Conservation (phyloP, 2,888 invertebrate genomes). For the Chouioia cunea region DNA sequence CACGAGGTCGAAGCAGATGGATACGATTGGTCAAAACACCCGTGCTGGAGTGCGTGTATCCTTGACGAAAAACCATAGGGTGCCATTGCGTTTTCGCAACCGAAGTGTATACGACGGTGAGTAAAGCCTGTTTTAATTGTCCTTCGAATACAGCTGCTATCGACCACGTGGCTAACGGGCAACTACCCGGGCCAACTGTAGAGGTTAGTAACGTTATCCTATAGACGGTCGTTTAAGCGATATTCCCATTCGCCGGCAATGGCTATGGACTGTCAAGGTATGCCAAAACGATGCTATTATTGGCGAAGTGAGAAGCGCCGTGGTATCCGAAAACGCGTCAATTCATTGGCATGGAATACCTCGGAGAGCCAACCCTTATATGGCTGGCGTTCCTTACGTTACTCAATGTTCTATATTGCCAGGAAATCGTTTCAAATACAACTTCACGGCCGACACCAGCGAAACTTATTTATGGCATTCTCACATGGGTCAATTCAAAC, state of each 20-base stretch:
- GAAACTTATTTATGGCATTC: slow-evolving; percentile 69
- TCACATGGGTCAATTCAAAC: no score
- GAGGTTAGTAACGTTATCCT: no score
- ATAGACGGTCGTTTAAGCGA: no score
- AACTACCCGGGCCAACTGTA: no score
- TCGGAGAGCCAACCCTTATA: slow-evolving; percentile 63
- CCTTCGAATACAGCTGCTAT: slow-evolving; percentile 79
- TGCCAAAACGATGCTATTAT: slow-evolving; percentile 69
- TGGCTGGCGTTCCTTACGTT: slow-evolving; percentile 69
- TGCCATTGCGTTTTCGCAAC: slow-evolving; percentile 80
- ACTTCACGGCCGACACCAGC: slow-evolving; percentile 63
- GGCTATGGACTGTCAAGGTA: no score
- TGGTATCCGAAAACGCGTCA: slow-evolving; percentile 66
- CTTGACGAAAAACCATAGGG: slow-evolving; percentile 73
- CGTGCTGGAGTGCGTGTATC: slow-evolving; percentile 78
- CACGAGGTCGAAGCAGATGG: slow-evolving; percentile 11
- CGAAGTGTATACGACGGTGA: slow-evolving; percentile 88
- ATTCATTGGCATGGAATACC: slow-evolving; percentile 72
- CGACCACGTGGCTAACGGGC: no score
- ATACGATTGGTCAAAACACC: slow-evolving; percentile 63
- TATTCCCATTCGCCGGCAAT: no score
- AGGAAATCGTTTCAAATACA: slow-evolving; percentile 62
- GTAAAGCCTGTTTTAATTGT: slow-evolving; percentile 89
- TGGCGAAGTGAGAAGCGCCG: slow-evolving; percentile 67
- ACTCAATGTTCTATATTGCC: slow-evolving; percentile 68